A percentile compares a stretch with the other conserved stretches of the same genome.
Conservation (phyloP, 2,888 invertebrate genomes). For the Nephrocerus scutellatus region DNA sequence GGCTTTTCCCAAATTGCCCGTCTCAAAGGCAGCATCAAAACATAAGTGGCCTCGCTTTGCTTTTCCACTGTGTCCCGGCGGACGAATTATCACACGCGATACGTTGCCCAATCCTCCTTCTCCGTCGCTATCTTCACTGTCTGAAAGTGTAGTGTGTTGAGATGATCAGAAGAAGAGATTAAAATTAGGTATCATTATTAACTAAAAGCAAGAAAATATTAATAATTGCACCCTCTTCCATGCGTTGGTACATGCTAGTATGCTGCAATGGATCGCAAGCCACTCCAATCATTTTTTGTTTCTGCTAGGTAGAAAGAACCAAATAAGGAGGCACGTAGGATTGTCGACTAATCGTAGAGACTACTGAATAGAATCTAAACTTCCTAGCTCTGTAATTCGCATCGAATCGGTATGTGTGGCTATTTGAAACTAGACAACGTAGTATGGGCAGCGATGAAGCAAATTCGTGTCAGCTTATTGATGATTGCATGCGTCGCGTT, state of each 20-base stretch:
- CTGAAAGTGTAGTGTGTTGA: constrained; percentile 48
- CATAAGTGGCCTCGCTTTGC: constrained; percentile 94
- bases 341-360: no score
- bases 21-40: constrained; percentile 95
- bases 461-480: no score
- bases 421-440: no score
- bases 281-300: constrained; percentile 41
- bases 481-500: no score
- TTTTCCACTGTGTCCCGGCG: constrained; percentile 87
- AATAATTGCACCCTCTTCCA: constrained; percentile 48
- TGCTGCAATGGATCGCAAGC: constrained; percentile 52
- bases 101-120: constrained; percentile 93
- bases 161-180: not conserved
- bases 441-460: no score
- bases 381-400: no score
- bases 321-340: no score
- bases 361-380: no score
- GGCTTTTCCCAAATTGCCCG: constrained; percentile 93
- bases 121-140: constrained; percentile 86
- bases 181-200: not conserved
- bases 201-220: not conserved
- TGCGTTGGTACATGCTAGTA: constrained; percentile 60
- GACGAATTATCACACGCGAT: constrained; percentile 77
- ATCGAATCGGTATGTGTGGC: no score
- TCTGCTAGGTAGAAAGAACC: no score